Conservation (phyloP, 2,888 invertebrate genomes). For the Priapulus caudatus region DNA sequence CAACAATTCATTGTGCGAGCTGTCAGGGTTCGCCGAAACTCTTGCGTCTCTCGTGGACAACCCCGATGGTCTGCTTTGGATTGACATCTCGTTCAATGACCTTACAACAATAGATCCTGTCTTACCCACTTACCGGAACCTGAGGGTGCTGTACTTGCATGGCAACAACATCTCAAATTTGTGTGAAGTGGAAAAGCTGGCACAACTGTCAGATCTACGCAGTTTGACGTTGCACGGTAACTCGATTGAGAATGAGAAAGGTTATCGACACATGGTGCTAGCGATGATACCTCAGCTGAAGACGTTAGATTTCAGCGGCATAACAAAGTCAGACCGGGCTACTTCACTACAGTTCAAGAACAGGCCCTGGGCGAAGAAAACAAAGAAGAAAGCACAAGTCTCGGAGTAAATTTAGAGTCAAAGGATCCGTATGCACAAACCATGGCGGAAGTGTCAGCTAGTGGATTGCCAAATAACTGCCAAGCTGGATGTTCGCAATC, state of each 20-base stretch:
- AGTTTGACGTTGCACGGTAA: not conserved
- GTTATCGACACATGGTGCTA: not conserved
- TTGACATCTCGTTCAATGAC: too few relatives aligned
- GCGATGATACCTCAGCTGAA: not conserved
- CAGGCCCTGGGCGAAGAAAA: not conserved
- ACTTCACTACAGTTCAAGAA: not conserved
- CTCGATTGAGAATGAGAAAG: not conserved
- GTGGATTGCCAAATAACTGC: too few relatives aligned
- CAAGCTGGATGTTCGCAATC: too few relatives aligned
- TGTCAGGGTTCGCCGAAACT: too few relatives aligned
- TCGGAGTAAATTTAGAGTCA: too few relatives aligned
- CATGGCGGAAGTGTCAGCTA: too few relatives aligned
- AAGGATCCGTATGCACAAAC: too few relatives aligned
- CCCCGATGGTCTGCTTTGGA: too few relatives aligned
- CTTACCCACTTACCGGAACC: not conserved
- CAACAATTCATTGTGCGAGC: too few relatives aligned
- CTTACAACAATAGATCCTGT: not conserved
- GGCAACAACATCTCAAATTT: not conserved
- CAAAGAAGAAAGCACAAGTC: too few relatives aligned
- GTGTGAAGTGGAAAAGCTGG: slow-evolving; percentile 1
- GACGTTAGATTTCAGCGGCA: not conserved
- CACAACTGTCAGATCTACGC: not conserved
- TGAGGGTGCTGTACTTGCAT: slow-evolving; percentile 1
- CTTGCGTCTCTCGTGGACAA: too few relatives aligned
- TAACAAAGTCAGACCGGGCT: not conserved